phyloP scores from a whole-genome alignment of 2,888 invertebrate genomes.

The Anoplius nigerrimus region DNA sequence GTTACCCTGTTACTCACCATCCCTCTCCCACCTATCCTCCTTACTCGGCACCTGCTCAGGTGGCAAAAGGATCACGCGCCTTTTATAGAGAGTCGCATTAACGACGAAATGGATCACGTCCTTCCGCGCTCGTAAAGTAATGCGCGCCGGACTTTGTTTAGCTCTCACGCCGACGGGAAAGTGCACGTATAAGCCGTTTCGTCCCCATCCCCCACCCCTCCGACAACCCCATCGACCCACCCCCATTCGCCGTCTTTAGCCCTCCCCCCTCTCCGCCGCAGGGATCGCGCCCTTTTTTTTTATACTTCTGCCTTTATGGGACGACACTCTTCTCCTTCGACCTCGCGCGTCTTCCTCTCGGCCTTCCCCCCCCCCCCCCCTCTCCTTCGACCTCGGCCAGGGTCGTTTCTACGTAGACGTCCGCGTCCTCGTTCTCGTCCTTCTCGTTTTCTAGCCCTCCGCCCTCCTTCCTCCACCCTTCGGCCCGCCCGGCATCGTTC shows the following conservation, averaged over 20 bases:
- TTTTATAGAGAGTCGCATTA: conserved; percentile 72
- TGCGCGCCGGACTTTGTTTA: conserved; percentile 69
- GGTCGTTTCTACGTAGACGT: no score
- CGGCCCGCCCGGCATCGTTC: conserved; percentile 34
- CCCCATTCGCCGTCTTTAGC: neutral
- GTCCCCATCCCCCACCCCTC: conserved; percentile 21
- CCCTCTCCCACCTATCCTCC: neutral
- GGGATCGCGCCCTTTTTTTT: conserved; percentile 19
- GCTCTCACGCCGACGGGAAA: conserved; percentile 47
- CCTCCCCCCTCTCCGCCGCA: conserved; percentile 22
- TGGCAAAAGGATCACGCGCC: conserved; percentile 40
- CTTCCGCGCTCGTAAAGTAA: conserved; percentile 70
- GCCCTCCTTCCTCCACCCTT: neutral
- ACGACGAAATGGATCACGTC: conserved; percentile 73
- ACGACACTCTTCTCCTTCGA: conserved; percentile 21
- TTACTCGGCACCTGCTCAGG: conserved; percentile 10
- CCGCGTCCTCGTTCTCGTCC: no score
- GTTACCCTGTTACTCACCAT: no score
- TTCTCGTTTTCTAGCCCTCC: no score
- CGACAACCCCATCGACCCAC: conserved; percentile 13
- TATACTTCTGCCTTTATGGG: conserved; percentile 30
- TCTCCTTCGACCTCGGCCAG: no score
- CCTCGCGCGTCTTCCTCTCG: no score
- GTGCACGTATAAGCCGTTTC: conserved; percentile 59
- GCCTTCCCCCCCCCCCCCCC: no score